Base-by-base conservation (phyloP, 2,113 vertebrate genomes). In the Fulmarus glacialis region DNA sequence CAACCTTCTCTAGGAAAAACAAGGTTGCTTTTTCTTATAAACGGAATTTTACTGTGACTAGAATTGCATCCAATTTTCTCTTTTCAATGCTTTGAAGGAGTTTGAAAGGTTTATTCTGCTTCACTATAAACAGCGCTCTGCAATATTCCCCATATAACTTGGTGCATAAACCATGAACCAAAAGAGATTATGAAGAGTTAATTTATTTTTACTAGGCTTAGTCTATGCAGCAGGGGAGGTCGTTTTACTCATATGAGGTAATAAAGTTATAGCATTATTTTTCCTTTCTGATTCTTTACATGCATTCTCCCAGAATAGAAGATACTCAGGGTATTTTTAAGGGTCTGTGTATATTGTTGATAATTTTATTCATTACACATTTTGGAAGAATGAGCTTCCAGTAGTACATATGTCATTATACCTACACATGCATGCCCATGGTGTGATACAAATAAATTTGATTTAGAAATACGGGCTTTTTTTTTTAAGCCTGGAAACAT, bases 121-220 rank as follows among this genome's bases (percentile, higher is more conserved):
- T 91, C 27, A 14, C 68, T 77, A 87, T 66, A 80, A 90, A 63
- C 58, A 91, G 78, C 29, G 12, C 36, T 55, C 64, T 66, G 60
- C 60, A 91, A 38, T 80, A 96, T 50, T 89, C 32, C n/a, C 48
- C 9, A 2, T 48, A 59, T 62, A 95, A 93, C 29, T 40, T 79
- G 42, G 45, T 87, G 82, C 83, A 91, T 90, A 94, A 96, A 93
- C 78, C 84, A 82, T 4, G 59, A 96, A 93, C 45, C 24, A 47
- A 71, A 79, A 90, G 70, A 89, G 74, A 94, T 96, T 88, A 93
- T 1, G 20, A 96, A 86, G 91, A 94, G 71, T 96, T 96, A 94
- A 94, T 94, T 94, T 93, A 88, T 88, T 95, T 96, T 96, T 63
- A 82, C 50, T 66, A 80, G 84, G 56, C 66, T 60, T 73, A 80